These are phyloP conservation scores for Petromus typicus DNA, from an alignment of 2,113 vertebrate genomes.

Conservation along the genomic window DNA sequence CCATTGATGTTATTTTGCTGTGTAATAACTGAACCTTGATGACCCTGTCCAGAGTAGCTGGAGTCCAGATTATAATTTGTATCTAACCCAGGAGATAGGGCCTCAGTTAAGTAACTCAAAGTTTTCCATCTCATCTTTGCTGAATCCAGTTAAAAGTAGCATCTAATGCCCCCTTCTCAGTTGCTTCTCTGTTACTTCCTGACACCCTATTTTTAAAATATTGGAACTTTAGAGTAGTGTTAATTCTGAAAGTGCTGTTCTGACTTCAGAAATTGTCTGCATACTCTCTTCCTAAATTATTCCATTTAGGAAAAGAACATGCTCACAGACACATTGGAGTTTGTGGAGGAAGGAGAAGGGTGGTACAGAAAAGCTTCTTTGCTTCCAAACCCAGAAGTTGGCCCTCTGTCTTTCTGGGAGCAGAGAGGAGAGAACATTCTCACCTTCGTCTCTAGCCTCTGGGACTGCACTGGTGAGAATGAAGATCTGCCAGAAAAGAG, in stretches of 20 bases:
- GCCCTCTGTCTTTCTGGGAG: conserved; percentile 33
- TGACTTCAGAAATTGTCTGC: conserved; percentile 58
- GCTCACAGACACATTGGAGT: conserved; percentile 29
- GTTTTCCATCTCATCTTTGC: conserved; percentile 37
- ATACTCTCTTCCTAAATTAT: conserved; percentile 67
- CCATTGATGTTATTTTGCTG: neutral
- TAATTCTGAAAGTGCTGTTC: conserved; percentile 63
- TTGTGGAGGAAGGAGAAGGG: neutral
- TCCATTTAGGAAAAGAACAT: conserved; percentile 50
- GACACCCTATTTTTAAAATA: conserved; percentile 63
- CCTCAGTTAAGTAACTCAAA: neutral
- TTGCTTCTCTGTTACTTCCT: conserved; percentile 53
- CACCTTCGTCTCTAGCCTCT: conserved; percentile 52
- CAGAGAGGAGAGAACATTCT: conserved; percentile 50
- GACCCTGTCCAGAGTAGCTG: neutral
- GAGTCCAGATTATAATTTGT: neutral
- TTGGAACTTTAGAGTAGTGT: conserved; percentile 52
- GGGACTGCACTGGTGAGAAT: conserved; percentile 50
- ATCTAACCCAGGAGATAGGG: neutral
- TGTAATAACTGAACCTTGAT: neutral
- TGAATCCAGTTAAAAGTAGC: conserved; percentile 54
- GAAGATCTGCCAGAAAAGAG: conserved; percentile 57
- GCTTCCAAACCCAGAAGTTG: conserved; percentile 41
- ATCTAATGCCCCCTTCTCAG: conserved; percentile 22
- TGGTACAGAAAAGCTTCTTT: neutral